Percentiles rank a stretch among this genome's conserved stretches.
phyloP scores from a whole-genome alignment of 92 coral and sea anemone genomes.

The Parazoanthus swiftii region DNA sequence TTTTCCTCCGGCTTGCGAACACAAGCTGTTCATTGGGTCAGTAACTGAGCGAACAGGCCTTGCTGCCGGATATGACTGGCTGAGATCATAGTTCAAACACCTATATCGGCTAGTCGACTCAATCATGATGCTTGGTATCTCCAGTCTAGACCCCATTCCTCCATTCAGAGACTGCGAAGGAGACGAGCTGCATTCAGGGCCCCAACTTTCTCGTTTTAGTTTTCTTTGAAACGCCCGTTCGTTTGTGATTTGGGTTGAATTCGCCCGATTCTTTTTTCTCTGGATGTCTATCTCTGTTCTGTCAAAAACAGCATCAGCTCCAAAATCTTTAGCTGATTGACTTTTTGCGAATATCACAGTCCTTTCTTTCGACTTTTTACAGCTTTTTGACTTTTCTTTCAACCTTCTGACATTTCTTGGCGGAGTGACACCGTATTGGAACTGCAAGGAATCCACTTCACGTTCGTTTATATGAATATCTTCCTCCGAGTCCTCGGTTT shows the following conservation, averaged over 20 bases:
- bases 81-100: constrained; percentile 75
- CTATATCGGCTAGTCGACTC: constrained; percentile 70
- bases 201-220: constrained; percentile 68
- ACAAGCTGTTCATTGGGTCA: constrained; percentile 56
- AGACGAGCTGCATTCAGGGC: constrained; percentile 43
- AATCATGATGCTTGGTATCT: constrained; percentile 77
- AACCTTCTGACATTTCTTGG: constrained; percentile 78
- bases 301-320: constrained; percentile 30
- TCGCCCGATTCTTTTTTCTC: constrained; percentile 62
- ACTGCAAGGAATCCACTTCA: constrained; percentile 38
- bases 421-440: constrained; percentile 68
- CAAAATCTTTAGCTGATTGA: constrained; percentile 45
- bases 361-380: constrained; percentile 50
- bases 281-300: constrained; percentile 64
- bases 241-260: constrained; percentile 55
- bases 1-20: constrained; percentile 20
- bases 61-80: constrained; percentile 49
- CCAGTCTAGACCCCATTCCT: constrained; percentile 54
- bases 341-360: constrained; percentile 38
- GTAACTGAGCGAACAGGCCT: constrained; percentile 66
- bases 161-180: constrained; percentile 30
- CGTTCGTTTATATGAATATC: constrained; percentile 53
- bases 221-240: constrained; percentile 79
- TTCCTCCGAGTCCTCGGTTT: constrained; percentile 49
- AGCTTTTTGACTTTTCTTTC: constrained; percentile 65